Evolutionary conservation across 2,888 invertebrate species (phyloP), one percentile per base, ranked within the genome.

Genomic region (Rotaria magnacalcarata): DNA sequence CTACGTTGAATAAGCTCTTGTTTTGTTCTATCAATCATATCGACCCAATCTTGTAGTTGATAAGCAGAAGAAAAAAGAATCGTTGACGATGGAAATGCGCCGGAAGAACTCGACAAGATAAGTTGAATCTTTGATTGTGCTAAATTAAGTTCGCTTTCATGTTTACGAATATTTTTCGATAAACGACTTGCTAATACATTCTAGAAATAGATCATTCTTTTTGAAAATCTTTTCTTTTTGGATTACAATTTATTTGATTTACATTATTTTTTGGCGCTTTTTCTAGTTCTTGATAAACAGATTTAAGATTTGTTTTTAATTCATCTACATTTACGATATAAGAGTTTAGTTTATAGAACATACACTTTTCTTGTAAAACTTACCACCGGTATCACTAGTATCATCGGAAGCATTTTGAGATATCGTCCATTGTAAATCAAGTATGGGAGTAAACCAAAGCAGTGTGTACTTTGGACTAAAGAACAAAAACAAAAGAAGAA

Each of bases 31-130:
- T 80, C 80, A 47, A 80, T 80, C 11, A 47, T n/a, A 80, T 80
- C 80, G 5, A 80, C 24, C 80, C 80, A 80, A n/a, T 80, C 80
- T 47, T 80, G 80, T n/a, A 24, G n/a, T 80, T 80, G 80, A 47
- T 80, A 80, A 14, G 80, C 80, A 11, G 80, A 80, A 47, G 80
- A 80, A 80, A 80, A 80, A 11, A 80, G 80, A 11, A 80, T n/a
- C 11, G 8, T 19, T 24, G 43, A 3, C n/a, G 24, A 14, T 24
- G 19, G 0, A 14, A 47, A 47, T 80, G 47, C 1, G n/a, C 47
- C 34, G 34, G 34, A n/a, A 21, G 43, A 0, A 47, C n/a, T 80
- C 8, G 24, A 10, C 14, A 80, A n/a, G 3, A 80, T 11, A n/a
- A 80, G 47, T 80, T 80, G 43, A 47, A 80, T n/a, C 47, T 80